Percentiles rank a stretch among this genome's conserved stretches.
Evolutionary conservation across 2,113 vertebrate species (phyloP).

Genomic region (Hypocryptadius cinnamomeus): DNA sequence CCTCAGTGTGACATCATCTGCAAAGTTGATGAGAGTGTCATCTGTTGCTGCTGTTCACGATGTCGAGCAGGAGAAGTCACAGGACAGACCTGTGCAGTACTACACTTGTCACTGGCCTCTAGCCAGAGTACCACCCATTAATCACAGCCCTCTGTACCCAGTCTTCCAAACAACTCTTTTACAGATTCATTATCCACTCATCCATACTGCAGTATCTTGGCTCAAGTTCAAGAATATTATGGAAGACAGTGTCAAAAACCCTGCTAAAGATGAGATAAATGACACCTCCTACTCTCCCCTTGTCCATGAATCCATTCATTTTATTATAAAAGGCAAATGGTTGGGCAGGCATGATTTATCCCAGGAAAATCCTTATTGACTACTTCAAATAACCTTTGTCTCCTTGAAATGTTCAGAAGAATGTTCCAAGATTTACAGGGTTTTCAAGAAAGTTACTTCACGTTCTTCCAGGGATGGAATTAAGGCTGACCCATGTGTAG

Average conservation of each 20-base stretch:
- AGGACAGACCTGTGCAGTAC: neutral
- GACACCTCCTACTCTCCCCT: neutral
- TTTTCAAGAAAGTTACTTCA: neutral
- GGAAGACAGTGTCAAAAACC: neutral
- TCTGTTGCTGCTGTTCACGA: neutral
- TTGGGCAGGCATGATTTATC: neutral
- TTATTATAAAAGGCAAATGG: neutral
- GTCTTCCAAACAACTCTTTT: neutral
- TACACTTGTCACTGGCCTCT: neutral
- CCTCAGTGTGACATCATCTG: neutral
- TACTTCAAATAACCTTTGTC: neutral
- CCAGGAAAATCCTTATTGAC: neutral
- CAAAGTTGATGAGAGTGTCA: neutral
- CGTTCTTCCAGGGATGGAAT: neutral
- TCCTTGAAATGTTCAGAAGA: neutral
- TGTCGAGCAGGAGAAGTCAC: neutral
- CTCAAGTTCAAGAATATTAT: neutral
- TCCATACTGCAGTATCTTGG: neutral
- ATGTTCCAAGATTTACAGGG: neutral
- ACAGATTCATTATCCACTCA: neutral
- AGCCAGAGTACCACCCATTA: neutral
- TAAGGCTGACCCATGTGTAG: neutral
- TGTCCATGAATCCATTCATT: neutral
- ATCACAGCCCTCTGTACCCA: neutral
- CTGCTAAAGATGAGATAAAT: neutral